Base-by-base conservation (phyloP, 2,113 vertebrate genomes). In the Cyanoliseus patagonus region DNA sequence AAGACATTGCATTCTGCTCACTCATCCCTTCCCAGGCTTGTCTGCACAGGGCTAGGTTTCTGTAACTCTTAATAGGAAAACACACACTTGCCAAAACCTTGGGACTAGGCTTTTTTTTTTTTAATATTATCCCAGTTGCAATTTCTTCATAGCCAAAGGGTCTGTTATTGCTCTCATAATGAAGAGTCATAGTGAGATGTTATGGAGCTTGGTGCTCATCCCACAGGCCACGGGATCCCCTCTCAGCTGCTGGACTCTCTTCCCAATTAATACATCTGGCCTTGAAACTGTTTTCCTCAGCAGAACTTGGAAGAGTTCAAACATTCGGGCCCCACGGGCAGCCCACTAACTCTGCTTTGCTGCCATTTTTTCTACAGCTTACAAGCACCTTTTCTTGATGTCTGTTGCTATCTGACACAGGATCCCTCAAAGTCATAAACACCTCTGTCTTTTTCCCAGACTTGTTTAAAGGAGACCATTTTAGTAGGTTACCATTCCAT, bases 1-100 rank as follows among this genome's bases (percentile, higher is more conserved):
- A 92, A 93, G 90, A 87, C 86, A 94, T 95, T 96, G 84, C 84
- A 91, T 97, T 95, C 91, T 95, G 88, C 83, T 94, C 94, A 85
- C 86, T 94, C 96, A 94, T 95, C 81, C 46, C 83, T 94, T 88
- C 77, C 49, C 53, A 92, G 86, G 68, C 94, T 96, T 97, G 94
- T 96, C 92, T 89, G 86, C 88, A 93, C 95, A 94, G 78, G 77
- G 55, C 81, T 94, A 42, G 66, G 31, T 92, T 92, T 93, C 96
- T 41, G 92, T 76, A 91, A 86, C 42, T 61, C 72, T 10, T 83
- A 81, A 75, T 5, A 86, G 41, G 62, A 69, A 79, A 94, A 89
- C 27, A 87, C 11, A 69, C 17, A 57, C n/a, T 89, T 87, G 66
- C 80, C 70, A 73, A 94, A 95, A 96, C 27, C 39, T 66, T 79